Percentiles rank a stretch among this genome's conserved stretches.
These are phyloP conservation scores for Scolopax mira DNA, from an alignment of 2,113 vertebrate genomes.

Conservation along the genomic window DNA sequence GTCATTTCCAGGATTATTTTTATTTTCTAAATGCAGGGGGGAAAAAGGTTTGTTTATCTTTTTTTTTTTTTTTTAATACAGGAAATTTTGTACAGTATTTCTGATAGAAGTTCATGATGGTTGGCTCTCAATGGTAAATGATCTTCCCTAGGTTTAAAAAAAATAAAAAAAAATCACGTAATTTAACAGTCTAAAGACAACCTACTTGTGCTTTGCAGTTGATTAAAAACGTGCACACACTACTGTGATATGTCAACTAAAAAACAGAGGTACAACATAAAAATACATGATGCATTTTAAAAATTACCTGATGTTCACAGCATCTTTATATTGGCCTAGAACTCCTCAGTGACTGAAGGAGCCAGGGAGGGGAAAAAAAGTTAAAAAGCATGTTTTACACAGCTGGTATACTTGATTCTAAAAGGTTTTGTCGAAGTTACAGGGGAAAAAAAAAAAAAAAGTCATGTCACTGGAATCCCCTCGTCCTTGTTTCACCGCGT, in stretches of 20 bases:
- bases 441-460: neutral
- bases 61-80: neutral
- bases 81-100: neutral
- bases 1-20: neutral
- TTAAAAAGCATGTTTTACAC: neutral
- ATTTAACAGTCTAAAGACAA: constrained; percentile 3
- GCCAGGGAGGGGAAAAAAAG: neutral
- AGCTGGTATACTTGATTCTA: neutral
- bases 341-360: neutral
- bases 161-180: neutral
- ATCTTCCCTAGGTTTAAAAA: neutral
- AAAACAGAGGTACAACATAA: neutral
- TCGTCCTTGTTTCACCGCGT: neutral
- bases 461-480: neutral
- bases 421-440: neutral
- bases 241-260: neutral
- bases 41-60: neutral
- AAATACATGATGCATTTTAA: neutral
- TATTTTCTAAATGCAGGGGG: neutral
- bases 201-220: constrained; percentile 13
- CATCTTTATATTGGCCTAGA: neutral
- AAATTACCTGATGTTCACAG: neutral
- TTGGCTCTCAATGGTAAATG: neutral
- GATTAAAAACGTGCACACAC: neutral
- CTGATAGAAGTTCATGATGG: neutral